Base-by-base conservation (phyloP, 2,113 vertebrate species). In the Centropristis striata region DNA sequence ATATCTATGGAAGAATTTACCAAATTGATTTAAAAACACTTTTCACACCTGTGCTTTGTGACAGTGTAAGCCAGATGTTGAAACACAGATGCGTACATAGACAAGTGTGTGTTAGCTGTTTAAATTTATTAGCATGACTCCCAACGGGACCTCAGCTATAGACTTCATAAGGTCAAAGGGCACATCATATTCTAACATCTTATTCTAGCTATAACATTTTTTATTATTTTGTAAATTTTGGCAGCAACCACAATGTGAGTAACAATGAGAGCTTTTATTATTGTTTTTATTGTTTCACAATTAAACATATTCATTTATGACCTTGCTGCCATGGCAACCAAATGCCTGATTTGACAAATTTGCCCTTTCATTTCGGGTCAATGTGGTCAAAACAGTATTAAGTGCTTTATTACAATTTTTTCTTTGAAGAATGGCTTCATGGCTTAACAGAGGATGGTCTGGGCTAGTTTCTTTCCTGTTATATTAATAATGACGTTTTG, bases 401-500 rank as follows among this genome's bases (percentile, higher is more conserved):
- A 70, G 36, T 67, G 12, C 57, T 83, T 63, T 53, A 55, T 73
- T 72, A 8, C 50, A 63, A 58, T 71, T 49, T 25, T 25, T 10
- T 6, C 41, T 78, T 66, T 66, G 8, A 60, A 50, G 65, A 57
- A 79, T 49, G 28, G 23, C 72, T 59, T 75, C 25, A 73, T 66
- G 27, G 46, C 65, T 78, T 75, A 64, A 80, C 60, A 47, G 63
- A 21, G 49, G 51, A 78, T 68, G 18, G n/a, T 86, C 76, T 71
- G 47, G 63, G 28, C 65, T 59, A 53, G 37, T 68, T 78, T 81
- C 50, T 74, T 71, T 73, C 87, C 77, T 68, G 76, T 75, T 84
- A 28, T 67, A 71, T 77, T 86, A 75, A 78, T 78, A 69, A 84
- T 75, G 77, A 83, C 39, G 4, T 83, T 80, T 79, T 32, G 63